Evolutionary conservation across 1,140 invertebrate genomes (phyloP), one percentile per base, ranked within the genome.

Genomic region (Ips nitidus): DNA sequence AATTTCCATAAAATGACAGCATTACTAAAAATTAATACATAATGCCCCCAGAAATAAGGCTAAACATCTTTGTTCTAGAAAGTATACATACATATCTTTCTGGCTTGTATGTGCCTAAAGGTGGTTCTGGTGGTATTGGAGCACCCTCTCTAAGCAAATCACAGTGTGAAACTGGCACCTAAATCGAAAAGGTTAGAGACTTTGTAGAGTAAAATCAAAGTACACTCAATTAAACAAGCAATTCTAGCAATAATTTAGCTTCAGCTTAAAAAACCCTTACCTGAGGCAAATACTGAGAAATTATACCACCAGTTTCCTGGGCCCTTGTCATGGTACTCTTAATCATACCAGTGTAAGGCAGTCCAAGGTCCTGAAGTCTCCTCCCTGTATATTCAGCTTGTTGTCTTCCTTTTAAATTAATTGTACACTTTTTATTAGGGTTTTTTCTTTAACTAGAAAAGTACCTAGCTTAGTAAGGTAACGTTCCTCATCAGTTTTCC

Each of bases 311-410:
- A 3, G 97, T 99, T 82, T 99, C 93, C 73, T 90, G 89, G 0
- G 97, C 97, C 73, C 98, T 82, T 1, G 89, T 89, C 96, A 99
- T 97, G 1, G 95, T 98, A 0, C 97, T 99, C 58, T 88, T 86
- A 0, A 96, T 83, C 47, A 98, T 83, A 37, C 84, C 79, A 41
- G 90, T 89, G 82, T 91, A 98, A 52, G 92, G 91, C 59, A 94
- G 85, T 73, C 86, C 84, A 43, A 98, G 80, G 59, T 89, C 86
- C 62, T 88, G 87, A 22, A 95, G 82, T 40, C 93, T 84, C 74
- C 88, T 81, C 0, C 95, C 96, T 7, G 94, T 95, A 36, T 88
- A 78, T 56, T 90, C 85, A 1, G 95, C 95, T 83, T 98, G 96
- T 63, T 88, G 82, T 76, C 86, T 86, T 47, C 94, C 93, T 92